Evolutionary conservation across 2,113 vertebrate species (phyloP).

Genomic region (Pipra filicauda): DNA sequence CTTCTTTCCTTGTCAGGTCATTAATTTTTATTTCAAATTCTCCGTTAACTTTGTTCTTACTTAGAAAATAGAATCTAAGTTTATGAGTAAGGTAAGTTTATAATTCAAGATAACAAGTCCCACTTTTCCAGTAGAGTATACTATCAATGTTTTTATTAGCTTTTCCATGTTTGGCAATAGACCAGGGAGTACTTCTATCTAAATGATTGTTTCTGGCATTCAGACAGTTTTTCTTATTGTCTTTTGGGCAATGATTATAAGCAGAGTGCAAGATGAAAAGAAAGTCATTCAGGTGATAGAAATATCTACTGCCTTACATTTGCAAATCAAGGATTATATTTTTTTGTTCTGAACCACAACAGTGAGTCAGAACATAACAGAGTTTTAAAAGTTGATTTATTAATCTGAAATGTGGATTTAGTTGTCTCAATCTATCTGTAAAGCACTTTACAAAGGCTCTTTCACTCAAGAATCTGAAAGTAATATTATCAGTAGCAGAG

Average conservation of each 20-base stretch:
- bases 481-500: neutral
- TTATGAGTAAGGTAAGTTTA: neutral
- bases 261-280: neutral
- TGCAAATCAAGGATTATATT: neutral
- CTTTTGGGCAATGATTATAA: neutral
- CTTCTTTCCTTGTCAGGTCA: neutral
- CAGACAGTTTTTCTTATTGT: neutral
- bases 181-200: neutral
- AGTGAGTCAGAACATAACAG: neutral
- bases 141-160: neutral
- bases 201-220: neutral
- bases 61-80: neutral
- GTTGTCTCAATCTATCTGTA: neutral
- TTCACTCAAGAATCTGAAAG: neutral
- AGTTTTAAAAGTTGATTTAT: neutral
- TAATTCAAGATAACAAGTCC: neutral
- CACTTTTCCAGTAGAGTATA: neutral
- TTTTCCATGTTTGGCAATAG: neutral
- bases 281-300: neutral
- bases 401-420: neutral
- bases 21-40: slow-evolving; percentile 23
- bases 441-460: neutral
- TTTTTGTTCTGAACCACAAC: neutral
- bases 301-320: neutral
- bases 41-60: neutral